Evolutionary conservation across 2,113 vertebrate species (phyloP).

Genomic region (Saccopteryx leptura): DNA sequence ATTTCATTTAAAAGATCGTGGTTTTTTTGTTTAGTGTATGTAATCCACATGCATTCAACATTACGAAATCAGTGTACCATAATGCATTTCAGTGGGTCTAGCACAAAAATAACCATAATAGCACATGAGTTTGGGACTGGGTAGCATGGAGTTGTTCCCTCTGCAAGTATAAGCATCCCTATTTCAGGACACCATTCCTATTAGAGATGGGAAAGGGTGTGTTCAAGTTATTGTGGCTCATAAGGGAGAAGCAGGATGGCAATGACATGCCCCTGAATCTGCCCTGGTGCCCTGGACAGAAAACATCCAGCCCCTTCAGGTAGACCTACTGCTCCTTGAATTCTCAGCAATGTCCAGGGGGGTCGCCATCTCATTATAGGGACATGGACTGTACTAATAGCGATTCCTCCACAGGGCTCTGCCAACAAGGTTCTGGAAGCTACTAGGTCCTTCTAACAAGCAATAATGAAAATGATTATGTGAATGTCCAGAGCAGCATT

Average conservation of each 20-base stretch:
- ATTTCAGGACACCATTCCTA: not conserved
- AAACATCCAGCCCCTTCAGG: accelerated
- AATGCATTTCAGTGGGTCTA: not conserved
- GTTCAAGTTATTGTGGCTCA: accelerated
- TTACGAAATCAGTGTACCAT: too few species aligned
- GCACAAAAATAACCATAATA: not conserved
- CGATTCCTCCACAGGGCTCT: not conserved
- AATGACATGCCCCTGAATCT: too few species aligned
- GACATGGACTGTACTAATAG: not conserved
- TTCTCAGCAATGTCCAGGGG: accelerated
- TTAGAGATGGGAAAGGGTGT: accelerated
- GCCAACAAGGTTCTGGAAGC: not conserved
- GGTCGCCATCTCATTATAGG: not conserved
- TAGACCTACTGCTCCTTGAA: not conserved
- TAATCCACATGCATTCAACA: too few species aligned
- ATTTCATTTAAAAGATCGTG: not conserved
- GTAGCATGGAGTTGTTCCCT: accelerated
- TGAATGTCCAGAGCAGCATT: not conserved
- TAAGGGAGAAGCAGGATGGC: not conserved
- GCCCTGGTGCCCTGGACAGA: accelerated
- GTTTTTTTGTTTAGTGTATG: not conserved
- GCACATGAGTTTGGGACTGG: not conserved
- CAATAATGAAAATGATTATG: accelerated
- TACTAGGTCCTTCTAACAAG: not conserved
- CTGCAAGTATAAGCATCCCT: accelerated